Evolutionary conservation across 2,888 invertebrate species (phyloP), one percentile per base, ranked within the genome.

Genomic region (Pollenia amentaria): DNA sequence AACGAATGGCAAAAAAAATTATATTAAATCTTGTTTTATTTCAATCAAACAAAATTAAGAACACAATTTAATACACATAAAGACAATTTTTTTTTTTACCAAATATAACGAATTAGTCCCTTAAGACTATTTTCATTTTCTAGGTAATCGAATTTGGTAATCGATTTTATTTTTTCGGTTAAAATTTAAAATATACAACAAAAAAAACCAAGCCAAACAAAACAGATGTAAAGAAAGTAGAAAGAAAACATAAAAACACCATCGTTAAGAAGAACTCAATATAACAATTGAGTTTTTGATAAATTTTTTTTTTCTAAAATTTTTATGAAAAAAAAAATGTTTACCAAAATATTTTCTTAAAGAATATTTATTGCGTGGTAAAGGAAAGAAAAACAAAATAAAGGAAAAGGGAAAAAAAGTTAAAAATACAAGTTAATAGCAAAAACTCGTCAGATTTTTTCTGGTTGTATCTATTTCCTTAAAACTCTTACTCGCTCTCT

Each of bases 141-240:
- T 64, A 78, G 67, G 81, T 82, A 85, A 85, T 81, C 70, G 76
- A 85, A 72, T 57, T 77, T 65, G 21, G 38, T 78, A 85, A 73
- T 64, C 78, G 78, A 64, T 79, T 86, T 79, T 73, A 75, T 29
- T 0, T 29, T 29, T 29, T 29, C 29, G 11, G 14, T 6, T 29
- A n/a, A 60, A 72, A 83, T 62, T 53, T 44, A 72, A 64, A 67
- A 46, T 8, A 29, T 29, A 29, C 29, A 60, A 55, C 14, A n/a
- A 60, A 64, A 18, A 75, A 62, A 21, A 62, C 60, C 8, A 65
- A 64, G 10, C 6, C 40, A 67, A 14, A 48, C 11, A 29, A 60
- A 29, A 55, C 12, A 16, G 46, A 29, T 38, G 14, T 4, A 16
- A 62, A 6, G 9, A 60, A 53, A 10, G 11, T 16, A 8, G 1